phyloP scores from a whole-genome alignment of 2,888 invertebrate genomes.

The Cabera pusaria region DNA sequence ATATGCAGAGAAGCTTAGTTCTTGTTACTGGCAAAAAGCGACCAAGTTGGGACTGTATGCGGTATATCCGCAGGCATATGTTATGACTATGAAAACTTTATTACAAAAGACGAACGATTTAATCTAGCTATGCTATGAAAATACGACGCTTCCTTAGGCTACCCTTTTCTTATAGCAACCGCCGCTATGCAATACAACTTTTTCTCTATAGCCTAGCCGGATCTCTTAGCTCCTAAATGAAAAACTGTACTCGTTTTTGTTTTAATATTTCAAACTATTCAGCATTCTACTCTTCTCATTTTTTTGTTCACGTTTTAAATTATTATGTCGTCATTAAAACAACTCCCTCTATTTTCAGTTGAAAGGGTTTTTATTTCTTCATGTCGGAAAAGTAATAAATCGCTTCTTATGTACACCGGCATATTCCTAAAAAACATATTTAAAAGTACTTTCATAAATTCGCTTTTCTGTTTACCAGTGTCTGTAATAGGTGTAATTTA shows the following conservation, averaged over 20 bases:
- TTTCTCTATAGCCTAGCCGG: slow-evolving; percentile 17
- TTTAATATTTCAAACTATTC: slow-evolving; percentile 35
- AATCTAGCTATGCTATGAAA: neutral
- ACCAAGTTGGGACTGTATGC: slow-evolving; percentile 30
- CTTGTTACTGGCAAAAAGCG: slow-evolving; percentile 33
- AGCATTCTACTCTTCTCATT: slow-evolving; percentile 22
- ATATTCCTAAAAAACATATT: slow-evolving; percentile 1
- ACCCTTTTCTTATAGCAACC: slow-evolving; percentile 4
- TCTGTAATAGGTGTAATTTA: slow-evolving; percentile 12
- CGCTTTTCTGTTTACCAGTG: slow-evolving; percentile 12
- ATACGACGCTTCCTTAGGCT: slow-evolving; percentile 11
- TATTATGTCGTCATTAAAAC: slow-evolving; percentile 29
- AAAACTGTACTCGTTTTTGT: slow-evolving; percentile 34
- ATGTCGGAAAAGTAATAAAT: slow-evolving; percentile 4
- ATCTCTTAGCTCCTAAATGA: slow-evolving; percentile 32
- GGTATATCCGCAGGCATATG: slow-evolving; percentile 2
- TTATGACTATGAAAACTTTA: slow-evolving; percentile 7
- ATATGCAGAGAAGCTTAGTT: slow-evolving; percentile 36
- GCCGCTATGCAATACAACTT: slow-evolving; percentile 16
- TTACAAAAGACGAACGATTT: slow-evolving; percentile 4
- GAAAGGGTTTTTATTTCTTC: slow-evolving; percentile 10
- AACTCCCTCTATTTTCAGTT: slow-evolving; percentile 19
- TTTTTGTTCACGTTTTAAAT: slow-evolving; percentile 23
- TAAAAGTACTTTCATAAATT: slow-evolving; percentile 11
- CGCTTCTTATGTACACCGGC: too few relatives aligned